Evolutionary conservation across 1,140 invertebrate species (phyloP).

Genomic region (Rhopalosiphum maidis): DNA sequence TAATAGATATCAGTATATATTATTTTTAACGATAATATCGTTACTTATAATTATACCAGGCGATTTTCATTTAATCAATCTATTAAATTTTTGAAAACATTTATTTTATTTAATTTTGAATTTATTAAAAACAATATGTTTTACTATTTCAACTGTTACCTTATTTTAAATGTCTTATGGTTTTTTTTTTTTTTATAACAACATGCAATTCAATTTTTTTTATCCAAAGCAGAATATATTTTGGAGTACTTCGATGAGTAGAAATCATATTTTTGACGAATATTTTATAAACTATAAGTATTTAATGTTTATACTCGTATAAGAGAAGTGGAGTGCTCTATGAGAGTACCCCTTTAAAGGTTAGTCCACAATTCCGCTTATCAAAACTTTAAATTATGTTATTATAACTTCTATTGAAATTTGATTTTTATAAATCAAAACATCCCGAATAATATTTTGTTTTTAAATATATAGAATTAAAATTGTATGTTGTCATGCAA

Average conservation of each 20-base stretch:
- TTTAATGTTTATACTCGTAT: not conserved
- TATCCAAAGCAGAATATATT: not conserved
- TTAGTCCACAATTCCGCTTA: not conserved
- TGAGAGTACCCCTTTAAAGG: not conserved
- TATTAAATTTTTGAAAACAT: not conserved
- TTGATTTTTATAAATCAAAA: not conserved
- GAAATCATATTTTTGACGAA: no score
- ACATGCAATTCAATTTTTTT: not conserved
- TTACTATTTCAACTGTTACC: not conserved
- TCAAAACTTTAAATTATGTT: no score
- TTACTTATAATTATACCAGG: not conserved
- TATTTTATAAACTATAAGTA: not conserved
- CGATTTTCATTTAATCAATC: not conserved
- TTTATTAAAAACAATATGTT: not conserved
- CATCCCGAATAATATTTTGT: not conserved
- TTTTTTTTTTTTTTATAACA: not conserved
- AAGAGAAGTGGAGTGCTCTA: not conserved
- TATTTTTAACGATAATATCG: not conserved
- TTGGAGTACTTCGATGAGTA: not conserved
- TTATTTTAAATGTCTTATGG: not conserved
- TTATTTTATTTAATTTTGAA: no score
- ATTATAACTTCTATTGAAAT: no score
- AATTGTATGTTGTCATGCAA: not conserved
- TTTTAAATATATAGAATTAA: not conserved
- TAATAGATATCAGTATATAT: not conserved